Percentiles rank a stretch among this genome's conserved stretches.
phyloP scores from a whole-genome alignment of 2,113 vertebrate species.

The Ancistrus triradiatus region DNA sequence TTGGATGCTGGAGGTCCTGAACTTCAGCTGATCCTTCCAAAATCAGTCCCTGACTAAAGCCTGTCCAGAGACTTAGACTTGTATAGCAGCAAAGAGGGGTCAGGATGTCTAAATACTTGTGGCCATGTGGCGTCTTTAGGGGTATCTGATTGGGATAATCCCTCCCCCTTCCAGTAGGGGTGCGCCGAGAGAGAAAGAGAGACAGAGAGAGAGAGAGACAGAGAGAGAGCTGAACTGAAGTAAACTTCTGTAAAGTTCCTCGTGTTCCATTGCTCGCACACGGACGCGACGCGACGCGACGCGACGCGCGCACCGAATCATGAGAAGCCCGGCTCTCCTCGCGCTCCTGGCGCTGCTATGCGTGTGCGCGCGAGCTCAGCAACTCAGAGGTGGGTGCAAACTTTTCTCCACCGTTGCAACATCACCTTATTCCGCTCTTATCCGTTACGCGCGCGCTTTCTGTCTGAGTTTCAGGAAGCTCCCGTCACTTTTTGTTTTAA shows the following conservation, averaged over 20 bases:
- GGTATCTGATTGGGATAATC: too few relatives aligned
- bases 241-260: background rate
- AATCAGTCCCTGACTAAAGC: too few relatives aligned
- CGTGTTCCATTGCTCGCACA: background rate
- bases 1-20: too few relatives aligned
- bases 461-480: too few relatives aligned
- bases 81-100: too few relatives aligned
- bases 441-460: too few relatives aligned
- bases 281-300: too few relatives aligned
- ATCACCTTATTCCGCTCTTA: background rate
- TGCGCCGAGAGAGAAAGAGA: background rate
- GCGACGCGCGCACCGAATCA: background rate
- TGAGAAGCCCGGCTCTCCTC: background rate
- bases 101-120: background rate
- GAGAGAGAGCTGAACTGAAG: background rate
- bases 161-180: background rate
- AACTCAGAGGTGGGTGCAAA: conserved; percentile 8
- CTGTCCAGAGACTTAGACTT: too few relatives aligned
- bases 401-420: background rate
- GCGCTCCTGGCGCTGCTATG: conserved; percentile 8
- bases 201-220: conserved; percentile 9
- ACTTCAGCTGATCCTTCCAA: too few relatives aligned
- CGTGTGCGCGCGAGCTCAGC: background rate
- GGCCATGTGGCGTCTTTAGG: too few relatives aligned
- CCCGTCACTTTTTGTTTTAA: too few relatives aligned